A percentile compares a stretch with the other conserved stretches of the same genome.
Evolutionary conservation across 2,113 vertebrate species (phyloP).

Genomic region (Oncorhynchus masou): DNA sequence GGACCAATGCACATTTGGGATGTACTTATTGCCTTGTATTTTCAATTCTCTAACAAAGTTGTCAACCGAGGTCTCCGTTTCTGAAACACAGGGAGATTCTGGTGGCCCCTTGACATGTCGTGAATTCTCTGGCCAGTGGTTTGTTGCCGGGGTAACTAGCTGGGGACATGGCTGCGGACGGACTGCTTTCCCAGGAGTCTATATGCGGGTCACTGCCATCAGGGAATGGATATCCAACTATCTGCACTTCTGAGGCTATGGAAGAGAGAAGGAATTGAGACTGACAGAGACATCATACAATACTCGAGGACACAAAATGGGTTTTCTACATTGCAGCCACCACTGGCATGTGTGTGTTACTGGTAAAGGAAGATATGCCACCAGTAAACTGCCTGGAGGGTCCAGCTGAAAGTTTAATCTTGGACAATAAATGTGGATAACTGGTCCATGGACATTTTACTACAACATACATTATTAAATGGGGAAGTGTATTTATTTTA

Average conservation of each 20-base stretch:
- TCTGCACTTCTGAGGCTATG: conserved; percentile 72
- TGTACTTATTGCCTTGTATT: too few species aligned
- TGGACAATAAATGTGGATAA: not conserved
- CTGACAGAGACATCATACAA: not conserved
- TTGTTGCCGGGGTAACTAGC: conserved; percentile 93
- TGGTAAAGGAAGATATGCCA: conserved; percentile 29
- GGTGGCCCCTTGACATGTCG: conserved; percentile 91
- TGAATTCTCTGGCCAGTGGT: conserved; percentile 85
- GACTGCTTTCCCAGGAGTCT: conserved; percentile 87
- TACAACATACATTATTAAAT: conserved; percentile 20
- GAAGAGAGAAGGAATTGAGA: not conserved
- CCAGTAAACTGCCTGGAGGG: conserved; percentile 16
- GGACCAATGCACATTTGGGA: too few species aligned
- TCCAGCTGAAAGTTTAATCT: not conserved
- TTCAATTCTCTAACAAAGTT: too few species aligned
- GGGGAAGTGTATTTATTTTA: conserved; percentile 62
- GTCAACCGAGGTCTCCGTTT: not conserved
- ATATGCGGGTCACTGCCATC: conserved; percentile 84
- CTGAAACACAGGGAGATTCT: conserved; percentile 83
- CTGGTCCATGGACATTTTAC: conserved; percentile 16
- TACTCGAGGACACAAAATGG: not conserved
- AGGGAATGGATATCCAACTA: conserved; percentile 85
- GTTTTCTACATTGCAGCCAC: not conserved
- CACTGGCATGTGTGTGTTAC: conserved; percentile 11
- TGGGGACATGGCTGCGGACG: conserved; percentile 94